phyloP scores from a whole-genome alignment of 2,888 invertebrate genomes.

The Nysson spinosus region DNA sequence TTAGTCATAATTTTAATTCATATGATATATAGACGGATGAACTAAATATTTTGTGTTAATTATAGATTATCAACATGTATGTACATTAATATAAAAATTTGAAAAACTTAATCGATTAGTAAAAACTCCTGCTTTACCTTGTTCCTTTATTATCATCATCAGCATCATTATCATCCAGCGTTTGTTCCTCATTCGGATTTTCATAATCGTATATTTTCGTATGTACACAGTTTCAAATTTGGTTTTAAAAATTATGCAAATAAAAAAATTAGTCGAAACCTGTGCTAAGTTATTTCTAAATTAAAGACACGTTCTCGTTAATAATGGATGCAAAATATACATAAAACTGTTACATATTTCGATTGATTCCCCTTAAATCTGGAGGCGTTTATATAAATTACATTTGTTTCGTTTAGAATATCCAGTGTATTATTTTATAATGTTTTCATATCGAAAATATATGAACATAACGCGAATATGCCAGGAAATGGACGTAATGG shows the following conservation, averaged over 20 bases:
- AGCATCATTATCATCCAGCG: not conserved
- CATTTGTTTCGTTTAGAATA: conserved; percentile 24
- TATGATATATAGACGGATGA: too few species aligned
- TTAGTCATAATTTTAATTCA: too few species aligned
- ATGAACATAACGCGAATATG: conserved; percentile 40
- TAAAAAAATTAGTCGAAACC: conserved; percentile 18
- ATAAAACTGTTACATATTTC: conserved; percentile 30
- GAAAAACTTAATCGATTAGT: not conserved
- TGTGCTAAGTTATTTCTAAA: conserved; percentile 27
- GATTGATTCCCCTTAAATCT: not conserved
- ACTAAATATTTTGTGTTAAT: too few species aligned
- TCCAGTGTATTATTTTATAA: conserved; percentile 12
- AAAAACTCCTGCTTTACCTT: not conserved
- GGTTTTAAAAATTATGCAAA: conserved; percentile 18
- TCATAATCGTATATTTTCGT: conserved; percentile 24
- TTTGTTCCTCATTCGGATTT: conserved; percentile 21
- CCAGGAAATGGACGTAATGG: conserved; percentile 47
- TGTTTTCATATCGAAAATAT: conserved; percentile 48
- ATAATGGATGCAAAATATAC: conserved; percentile 48
- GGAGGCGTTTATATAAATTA: conserved; percentile 26
- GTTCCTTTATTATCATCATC: conserved; percentile 1
- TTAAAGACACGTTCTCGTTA: conserved; percentile 24
- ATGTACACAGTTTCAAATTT: conserved; percentile 42
- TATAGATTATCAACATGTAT: too few species aligned
- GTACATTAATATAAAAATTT: not conserved